These are phyloP conservation scores for Pseudolaguvia tuberculata DNA, from an alignment of 2,113 vertebrate species.

Conservation along the genomic window DNA sequence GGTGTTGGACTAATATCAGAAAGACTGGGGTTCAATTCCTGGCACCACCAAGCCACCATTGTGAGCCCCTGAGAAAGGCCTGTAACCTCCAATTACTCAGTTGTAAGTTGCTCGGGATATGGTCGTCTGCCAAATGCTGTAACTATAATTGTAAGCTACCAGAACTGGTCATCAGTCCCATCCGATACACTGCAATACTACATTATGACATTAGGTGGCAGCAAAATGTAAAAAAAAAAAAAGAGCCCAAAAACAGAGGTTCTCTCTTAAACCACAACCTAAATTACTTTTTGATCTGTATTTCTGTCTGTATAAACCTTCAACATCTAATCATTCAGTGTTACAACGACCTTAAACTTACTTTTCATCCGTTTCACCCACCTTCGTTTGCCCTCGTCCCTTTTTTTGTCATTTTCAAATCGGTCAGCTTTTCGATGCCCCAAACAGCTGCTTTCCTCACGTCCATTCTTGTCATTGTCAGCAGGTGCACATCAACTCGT, in stretches of 20 bases:
- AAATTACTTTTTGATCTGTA: not conserved
- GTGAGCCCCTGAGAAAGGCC: too few relatives aligned
- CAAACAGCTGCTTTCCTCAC: constrained; percentile 4
- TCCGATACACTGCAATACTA: constrained; percentile 14
- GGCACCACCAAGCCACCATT: too few relatives aligned
- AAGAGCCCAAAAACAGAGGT: constrained; percentile 46
- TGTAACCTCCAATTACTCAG: too few relatives aligned
- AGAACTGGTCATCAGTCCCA: not conserved
- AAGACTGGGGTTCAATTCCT: too few relatives aligned
- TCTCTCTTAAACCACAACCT: not conserved
- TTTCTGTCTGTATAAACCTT: not conserved
- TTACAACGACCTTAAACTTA: not conserved
- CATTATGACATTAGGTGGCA: constrained; percentile 29
- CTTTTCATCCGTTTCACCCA: not conserved
- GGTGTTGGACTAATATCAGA: too few relatives aligned
- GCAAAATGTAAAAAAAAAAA: constrained; percentile 31
- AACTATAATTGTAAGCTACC: too few relatives aligned
- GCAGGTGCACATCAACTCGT: constrained; percentile 3
- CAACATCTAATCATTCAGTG: not conserved
- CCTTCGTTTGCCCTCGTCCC: not conserved
- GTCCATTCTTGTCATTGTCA: constrained; percentile 6
- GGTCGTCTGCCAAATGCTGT: too few relatives aligned
- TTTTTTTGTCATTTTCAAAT: constrained; percentile 1
- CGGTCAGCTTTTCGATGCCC: not conserved
- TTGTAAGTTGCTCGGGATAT: too few relatives aligned